A percentile compares a stretch with the other conserved stretches of the same genome.
Evolutionary conservation across 2,797 vertebrate species (phyloP).

Genomic region (Anniella stebbinsi): DNA sequence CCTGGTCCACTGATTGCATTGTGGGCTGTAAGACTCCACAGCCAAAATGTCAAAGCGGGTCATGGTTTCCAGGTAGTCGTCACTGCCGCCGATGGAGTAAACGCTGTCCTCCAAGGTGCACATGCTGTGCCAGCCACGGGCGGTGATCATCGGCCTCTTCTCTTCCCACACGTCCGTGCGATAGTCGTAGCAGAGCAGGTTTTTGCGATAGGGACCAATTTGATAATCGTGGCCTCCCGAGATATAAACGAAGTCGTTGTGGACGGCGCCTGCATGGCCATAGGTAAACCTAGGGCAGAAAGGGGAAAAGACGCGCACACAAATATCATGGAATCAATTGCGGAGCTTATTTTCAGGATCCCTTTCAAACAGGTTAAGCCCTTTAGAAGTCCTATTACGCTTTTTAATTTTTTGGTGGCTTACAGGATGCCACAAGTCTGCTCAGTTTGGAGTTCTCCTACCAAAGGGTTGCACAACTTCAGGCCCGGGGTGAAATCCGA

Average conservation of each 20-base stretch:
- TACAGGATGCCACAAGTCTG: background rate
- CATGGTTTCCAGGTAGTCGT: conserved; percentile 90
- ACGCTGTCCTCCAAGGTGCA: conserved; percentile 88
- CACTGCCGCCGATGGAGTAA: conserved; percentile 92
- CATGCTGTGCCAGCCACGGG: conserved; percentile 97
- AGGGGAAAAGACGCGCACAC: background rate
- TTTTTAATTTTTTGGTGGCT: background rate
- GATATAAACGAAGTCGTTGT: conserved; percentile 91
- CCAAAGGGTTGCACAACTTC: too few relatives aligned
- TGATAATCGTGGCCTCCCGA: conserved; percentile 95
- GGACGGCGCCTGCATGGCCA: conserved; percentile 91
- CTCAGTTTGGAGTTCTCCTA: background rate
- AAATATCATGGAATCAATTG: background rate
- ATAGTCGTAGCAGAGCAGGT: conserved; percentile 91
- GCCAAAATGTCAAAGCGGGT: conserved; percentile 93
- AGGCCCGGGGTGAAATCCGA: too few relatives aligned
- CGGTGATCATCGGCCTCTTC: conserved; percentile 87
- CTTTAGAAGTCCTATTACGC: background rate
- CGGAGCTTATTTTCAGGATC: background rate
- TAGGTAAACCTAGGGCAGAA: conserved; percentile 87
- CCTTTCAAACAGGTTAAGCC: background rate
- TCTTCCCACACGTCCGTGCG: conserved; percentile 86
- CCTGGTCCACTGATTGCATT: conserved; percentile 90
- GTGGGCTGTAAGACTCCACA: conserved; percentile 91
- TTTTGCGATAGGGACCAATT: conserved; percentile 91